Evolutionary conservation across 2,888 invertebrate species (phyloP), one percentile per base, ranked within the genome.

Genomic region (Orchesellides sinensis): DNA sequence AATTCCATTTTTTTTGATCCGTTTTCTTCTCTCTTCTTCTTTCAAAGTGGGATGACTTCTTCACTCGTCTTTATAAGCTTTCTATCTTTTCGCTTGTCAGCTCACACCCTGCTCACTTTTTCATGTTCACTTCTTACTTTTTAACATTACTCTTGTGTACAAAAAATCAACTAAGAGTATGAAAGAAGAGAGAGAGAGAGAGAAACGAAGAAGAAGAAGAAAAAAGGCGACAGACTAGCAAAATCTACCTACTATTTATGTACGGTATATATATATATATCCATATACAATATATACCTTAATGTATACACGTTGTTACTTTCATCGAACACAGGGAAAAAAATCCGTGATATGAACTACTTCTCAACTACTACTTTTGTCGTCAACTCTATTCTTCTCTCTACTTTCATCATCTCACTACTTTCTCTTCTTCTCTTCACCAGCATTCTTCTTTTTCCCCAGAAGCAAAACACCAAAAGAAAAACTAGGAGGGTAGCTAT

Each of bases 1-100:
- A 56, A 75, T 75, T 66, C 75, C 19, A 19, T 47, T 32, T n/a
- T n/a, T n/a, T 21, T 70, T 40, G 25, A 65, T 66, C 66, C 63
- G 35, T 54, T 65, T 52, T 59, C 19, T 29, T n/a, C 40, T 40
- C 40, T 40, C 40, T 32, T 10, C n/a, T n/a, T 14, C 40, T 40
- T n/a, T 40, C n/a, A 45, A 17, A 52, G 32, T 74, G 56, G 40
- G 54, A 65, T 54, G 54, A 54, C 65, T 35, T 65, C 25, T 63
- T 65, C 21, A 49, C 29, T 32, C 23, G 5, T 29, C 35, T 49
- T 17, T 12, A 19, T 10, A 45, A 6, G n/a, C 40, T 45, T 19
- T 5, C 25, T 40, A 25, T 47, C 10, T 63, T 49, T 63, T 61
- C 66, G n/a, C 45, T 45, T 66, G 45, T 66, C 47, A 61, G 32